Base-by-base conservation (phyloP, 2,797 vertebrate genomes). In the Xiphorhynchus erythropygius region DNA sequence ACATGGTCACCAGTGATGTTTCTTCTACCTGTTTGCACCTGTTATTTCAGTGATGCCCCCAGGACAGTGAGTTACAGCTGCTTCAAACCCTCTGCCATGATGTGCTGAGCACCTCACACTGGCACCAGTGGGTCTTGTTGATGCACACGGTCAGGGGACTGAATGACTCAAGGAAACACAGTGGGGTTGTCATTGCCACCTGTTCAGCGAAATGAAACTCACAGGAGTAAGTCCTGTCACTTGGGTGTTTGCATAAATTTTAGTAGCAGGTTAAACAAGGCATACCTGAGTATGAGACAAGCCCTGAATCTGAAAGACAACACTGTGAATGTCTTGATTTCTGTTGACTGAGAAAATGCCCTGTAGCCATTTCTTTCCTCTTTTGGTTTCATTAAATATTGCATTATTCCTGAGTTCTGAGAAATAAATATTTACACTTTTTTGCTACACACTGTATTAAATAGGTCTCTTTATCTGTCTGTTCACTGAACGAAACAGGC, bases 1-100 rank as follows among this genome's bases (percentile, higher is more conserved):
- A 19, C 6, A 3, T 6, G n/a, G 62, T 7, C 78, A 23, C 3
- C 3, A 3, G 39, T 3, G 24, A 7, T 17, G 52, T 2, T 63
- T 18, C 41, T 68, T 47, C 13, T 10, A 1, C 62, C 28, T 50
- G 56, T 35, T 18, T 73, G 71, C 37, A 73, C 5, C 24, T 37
- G 53, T 11, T 11, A 1, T 5, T 41, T 42, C 75, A 52, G 50
- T 1, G 55, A 3, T 35, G 50, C 33, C 41, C 39, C 10, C 30
- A 16, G 68, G 65, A 77, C 37, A 56, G 25, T 8, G 41, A 32
- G 27, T 12, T 19, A 4, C 9, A 42, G 78, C 35, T 52, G 65
- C n/a, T 33, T 30, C 84, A 60, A 44, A 32, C 32, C 42, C 33
- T 32, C 42, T 56, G 69, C 30, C 24, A 0, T 5, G 2, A 11